Conservation (phyloP, 2,113 vertebrate species). For the Bettongia penicillata region DNA sequence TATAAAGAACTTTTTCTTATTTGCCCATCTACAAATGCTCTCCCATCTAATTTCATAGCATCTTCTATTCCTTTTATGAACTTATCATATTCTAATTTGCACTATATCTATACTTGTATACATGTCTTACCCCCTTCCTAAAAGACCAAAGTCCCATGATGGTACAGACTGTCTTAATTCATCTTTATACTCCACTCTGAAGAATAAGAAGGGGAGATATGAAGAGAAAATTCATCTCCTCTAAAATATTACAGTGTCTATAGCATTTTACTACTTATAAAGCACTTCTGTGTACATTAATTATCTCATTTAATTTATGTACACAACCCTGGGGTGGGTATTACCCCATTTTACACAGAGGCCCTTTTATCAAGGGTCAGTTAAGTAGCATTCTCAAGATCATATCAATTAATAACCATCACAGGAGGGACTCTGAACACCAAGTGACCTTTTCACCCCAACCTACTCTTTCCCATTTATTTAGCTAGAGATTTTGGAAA, state of each 20-base stretch:
- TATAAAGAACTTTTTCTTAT: background rate
- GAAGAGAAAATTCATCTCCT: too few species aligned
- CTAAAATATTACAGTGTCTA: too few species aligned
- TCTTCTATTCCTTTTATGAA: background rate
- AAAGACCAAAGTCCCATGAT: background rate
- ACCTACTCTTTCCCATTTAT: background rate
- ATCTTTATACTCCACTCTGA: background rate
- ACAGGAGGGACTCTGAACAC: conserved; percentile 20
- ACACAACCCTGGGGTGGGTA: too few species aligned
- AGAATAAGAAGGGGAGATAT: background rate
- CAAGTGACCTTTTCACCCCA: background rate
- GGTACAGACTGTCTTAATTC: background rate
- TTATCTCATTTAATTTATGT: too few species aligned
- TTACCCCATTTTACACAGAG: too few species aligned
- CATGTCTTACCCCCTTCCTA: background rate
- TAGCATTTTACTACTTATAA: too few species aligned
- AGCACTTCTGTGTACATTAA: too few species aligned
- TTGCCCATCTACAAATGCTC: background rate
- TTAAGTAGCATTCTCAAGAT: too few species aligned
- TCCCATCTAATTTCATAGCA: background rate
- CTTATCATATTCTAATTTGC: background rate
- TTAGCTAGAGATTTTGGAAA: background rate
- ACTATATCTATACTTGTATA: background rate
- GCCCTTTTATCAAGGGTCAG: too few species aligned
- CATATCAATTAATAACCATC: too few species aligned